A percentile compares a stretch with the other conserved stretches of the same genome.
Evolutionary conservation across 2,888 invertebrate genomes (phyloP).

Genomic region (Cerastis rubricosa): DNA sequence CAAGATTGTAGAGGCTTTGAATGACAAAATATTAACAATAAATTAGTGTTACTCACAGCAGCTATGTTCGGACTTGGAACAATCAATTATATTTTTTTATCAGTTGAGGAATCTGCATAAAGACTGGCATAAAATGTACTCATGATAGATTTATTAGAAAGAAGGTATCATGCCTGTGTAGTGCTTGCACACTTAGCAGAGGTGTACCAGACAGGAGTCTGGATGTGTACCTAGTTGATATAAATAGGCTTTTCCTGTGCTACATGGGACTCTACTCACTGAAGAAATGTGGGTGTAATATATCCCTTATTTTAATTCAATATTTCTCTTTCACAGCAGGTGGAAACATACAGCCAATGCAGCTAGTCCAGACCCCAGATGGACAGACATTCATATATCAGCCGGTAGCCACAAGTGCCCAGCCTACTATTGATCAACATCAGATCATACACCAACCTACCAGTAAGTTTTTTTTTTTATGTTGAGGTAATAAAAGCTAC

Average conservation of each 20-base stretch:
- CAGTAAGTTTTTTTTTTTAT: slow-evolving; percentile 79
- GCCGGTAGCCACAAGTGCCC: slow-evolving; percentile 87
- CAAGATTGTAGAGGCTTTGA: not conserved
- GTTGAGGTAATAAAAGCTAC: not conserved
- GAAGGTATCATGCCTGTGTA: not conserved
- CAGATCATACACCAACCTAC: slow-evolving; percentile 88
- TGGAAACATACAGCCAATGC: slow-evolving; percentile 95
- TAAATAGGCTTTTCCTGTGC: not conserved
- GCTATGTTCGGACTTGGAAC: not conserved
- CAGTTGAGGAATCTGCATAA: not conserved
- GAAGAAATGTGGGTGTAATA: not conserved
- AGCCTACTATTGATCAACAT: slow-evolving; percentile 85
- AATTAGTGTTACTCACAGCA: not conserved
- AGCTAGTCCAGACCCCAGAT: slow-evolving; percentile 97
- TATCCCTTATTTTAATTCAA: not conserved
- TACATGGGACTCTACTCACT: not conserved
- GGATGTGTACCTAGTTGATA: not conserved
- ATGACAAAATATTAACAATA: not conserved
- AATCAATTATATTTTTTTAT: not conserved
- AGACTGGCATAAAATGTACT: not conserved
- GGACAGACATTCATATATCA: slow-evolving; percentile 98
- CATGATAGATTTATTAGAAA: not conserved
- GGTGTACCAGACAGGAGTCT: not conserved
- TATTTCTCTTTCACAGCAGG: slow-evolving; percentile 79
- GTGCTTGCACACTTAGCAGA: not conserved